These are phyloP conservation scores for Saturnia japonica DNA, from an alignment of 2,888 invertebrate species.

Conservation along the genomic window DNA sequence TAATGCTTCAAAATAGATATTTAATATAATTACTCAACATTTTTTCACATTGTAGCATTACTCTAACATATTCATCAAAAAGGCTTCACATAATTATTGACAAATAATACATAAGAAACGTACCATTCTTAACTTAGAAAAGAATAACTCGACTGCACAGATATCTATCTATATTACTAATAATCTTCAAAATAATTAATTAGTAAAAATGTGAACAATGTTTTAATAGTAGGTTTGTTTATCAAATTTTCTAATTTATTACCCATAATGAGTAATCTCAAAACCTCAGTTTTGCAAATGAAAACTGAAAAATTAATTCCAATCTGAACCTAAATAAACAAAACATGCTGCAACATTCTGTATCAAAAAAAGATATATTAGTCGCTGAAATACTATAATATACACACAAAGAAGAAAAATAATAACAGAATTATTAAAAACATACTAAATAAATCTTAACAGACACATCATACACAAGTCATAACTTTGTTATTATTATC, in stretches of 20 bases:
- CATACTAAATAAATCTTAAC: not conserved
- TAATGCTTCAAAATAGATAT: no score
- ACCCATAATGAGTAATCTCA: no score
- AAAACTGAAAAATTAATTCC: not conserved
- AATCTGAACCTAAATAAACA: no score
- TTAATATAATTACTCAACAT: not conserved
- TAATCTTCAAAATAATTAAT: not conserved
- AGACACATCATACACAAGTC: not conserved
- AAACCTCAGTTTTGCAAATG: no score
- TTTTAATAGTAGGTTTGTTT: not conserved
- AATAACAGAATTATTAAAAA: not conserved
- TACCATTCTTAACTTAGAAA: not conserved
- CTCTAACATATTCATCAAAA: not conserved
- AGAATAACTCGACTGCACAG: not conserved
- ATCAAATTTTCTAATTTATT: no score
- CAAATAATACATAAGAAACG: not conserved
- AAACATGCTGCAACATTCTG: not conserved
- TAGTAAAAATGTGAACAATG: not conserved
- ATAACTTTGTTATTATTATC: constrained; percentile 2
- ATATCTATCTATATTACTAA: not conserved
- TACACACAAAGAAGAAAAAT: not conserved
- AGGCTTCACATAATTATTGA: not conserved
- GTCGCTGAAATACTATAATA: not conserved
- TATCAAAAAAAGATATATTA: not conserved
- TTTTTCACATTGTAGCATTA: not conserved